Base-by-base conservation (phyloP, 53 echinoderm and acorn worm species). In the Henricia sp. region DNA sequence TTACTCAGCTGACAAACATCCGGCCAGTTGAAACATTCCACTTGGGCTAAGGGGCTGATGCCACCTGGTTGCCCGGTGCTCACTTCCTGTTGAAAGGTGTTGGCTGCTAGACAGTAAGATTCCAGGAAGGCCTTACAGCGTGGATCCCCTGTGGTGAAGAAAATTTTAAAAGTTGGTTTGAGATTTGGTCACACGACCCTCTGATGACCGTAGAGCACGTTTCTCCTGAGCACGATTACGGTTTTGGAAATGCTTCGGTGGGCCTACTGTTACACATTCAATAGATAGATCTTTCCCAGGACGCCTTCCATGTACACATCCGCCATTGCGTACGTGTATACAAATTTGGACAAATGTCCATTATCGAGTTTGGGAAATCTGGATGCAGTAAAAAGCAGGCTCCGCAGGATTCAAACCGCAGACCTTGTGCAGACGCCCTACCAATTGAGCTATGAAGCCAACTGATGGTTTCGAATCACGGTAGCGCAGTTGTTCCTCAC, bases 11-110 rank as follows among this genome's bases (percentile, higher is more conserved):
- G 89, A 84, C 99, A 99, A 6, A 99, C 94, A 77, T 99, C 94
- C 21, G 94, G 94, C 99, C 99, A 99, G 80, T 86, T 69, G 62
- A 89, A 92, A 55, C 99, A 99, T 53, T 99, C 87, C 75, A 99
- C 99, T 72, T 85, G 78, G 14, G 87, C 94, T 16, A 99, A 89
- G 46, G 99, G 94, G 69, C 83, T 72, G 19, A 37, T 21, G n/a
- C 25, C 13, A 16, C 9, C 48, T 4, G 70, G 66, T 16, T 2
- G 35, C 4, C 77, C 84, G 14, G 39, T n/a, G 21, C 76, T 26
- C 46, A 63, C 43, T 43, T 84, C 55, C 13, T 62, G 17, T 38
- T 80, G 70, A 58, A 93, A 77, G 67, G 60, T 85, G 28, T 69
- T 46, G 8, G 87, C 85, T 28, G 89, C 89, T 27, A 68, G 35